Evolutionary conservation across 2,888 invertebrate genomes (phyloP).

Genomic region (Dicyrtoma fusca): DNA sequence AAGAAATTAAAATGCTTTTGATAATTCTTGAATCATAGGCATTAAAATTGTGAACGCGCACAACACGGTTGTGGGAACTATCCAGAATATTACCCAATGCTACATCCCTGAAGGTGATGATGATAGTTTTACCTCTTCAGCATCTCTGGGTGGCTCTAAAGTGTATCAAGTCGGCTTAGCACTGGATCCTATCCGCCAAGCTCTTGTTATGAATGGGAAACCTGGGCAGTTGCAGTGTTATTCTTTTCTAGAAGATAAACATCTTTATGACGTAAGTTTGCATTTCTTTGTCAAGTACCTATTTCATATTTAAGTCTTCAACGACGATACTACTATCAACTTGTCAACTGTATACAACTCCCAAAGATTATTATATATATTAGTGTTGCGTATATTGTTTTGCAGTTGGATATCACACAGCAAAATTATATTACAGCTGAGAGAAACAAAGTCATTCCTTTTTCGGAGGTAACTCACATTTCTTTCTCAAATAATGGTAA

Average conservation of each 20-base stretch:
- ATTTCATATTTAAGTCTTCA: too few relatives aligned
- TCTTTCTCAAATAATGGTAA: slow-evolving; percentile 69
- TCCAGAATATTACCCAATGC: slow-evolving; percentile 72
- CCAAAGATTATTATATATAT: too few relatives aligned
- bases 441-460: slow-evolving; percentile 65
- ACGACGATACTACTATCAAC: too few relatives aligned
- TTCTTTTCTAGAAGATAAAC: slow-evolving; percentile 67
- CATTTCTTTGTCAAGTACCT: too few relatives aligned
- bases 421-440: slow-evolving; percentile 73
- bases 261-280: slow-evolving; percentile 71
- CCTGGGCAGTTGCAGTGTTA: slow-evolving; percentile 77
- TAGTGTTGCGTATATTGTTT: not conserved
- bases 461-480: slow-evolving; percentile 70
- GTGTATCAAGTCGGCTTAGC: slow-evolving; percentile 60
- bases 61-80: slow-evolving; percentile 64
- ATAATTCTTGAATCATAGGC: slow-evolving; percentile 55
- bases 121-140: slow-evolving; percentile 61
- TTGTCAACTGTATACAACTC: too few relatives aligned
- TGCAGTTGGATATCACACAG: slow-evolving; percentile 71
- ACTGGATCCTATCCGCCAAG: slow-evolving; percentile 68
- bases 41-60: slow-evolving; percentile 60
- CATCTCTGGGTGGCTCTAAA: slow-evolving; percentile 61
- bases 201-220: slow-evolving; percentile 72
- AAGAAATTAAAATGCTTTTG: too few relatives aligned
- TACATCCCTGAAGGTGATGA: slow-evolving; percentile 61